Evolutionary conservation across 2,797 vertebrate species (phyloP), one percentile per base, ranked within the genome.

Genomic region (Muscicapa striata): DNA sequence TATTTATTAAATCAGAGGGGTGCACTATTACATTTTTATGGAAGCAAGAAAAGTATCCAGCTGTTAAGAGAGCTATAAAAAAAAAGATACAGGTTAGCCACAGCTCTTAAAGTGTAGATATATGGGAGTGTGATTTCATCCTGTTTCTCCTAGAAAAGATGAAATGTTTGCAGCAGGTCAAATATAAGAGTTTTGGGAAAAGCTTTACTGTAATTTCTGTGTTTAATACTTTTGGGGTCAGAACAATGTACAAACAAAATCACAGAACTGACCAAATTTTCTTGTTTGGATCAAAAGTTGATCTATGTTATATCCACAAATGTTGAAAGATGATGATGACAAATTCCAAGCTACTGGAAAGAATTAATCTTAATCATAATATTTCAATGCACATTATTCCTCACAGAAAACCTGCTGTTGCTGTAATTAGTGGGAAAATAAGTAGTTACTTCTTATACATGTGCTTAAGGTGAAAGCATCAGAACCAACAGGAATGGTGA

Each of bases 51-150:
- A 92, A 87, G 86, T 86, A 90, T 92, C 84, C 92, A 95, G 38
- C 80, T 94, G 86, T 90, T 96, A 89, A 87, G 87, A 91, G 67
- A 90, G 34, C 80, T 78, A 70, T 94, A 93, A 93, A 86, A 54
- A 52, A 85, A 92, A 73, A 62, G 51, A 79, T 93, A 77, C 77
- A 83, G 85, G 89, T 93, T 94, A 90, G 69, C 59, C 78, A 80
- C 75, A 91, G 72, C 64, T 89, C 64, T 93, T 94, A 61, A 96
- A 93, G 77, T 75, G 30, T 80, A 90, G 70, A n/a, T 92, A 78
- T 51, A 55, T 92, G 74, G 77, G 55, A 58, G 59, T 75, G 66
- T 72, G 51, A 59, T 84, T 95, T 88, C 58, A 66, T 82, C 67
- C 40, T 61, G 30, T 89, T 88, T 75, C 76, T 75, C 85, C 41